These are phyloP conservation scores for Cosmia pyralina DNA, from an alignment of 2,888 invertebrate species.

Conservation along the genomic window DNA sequence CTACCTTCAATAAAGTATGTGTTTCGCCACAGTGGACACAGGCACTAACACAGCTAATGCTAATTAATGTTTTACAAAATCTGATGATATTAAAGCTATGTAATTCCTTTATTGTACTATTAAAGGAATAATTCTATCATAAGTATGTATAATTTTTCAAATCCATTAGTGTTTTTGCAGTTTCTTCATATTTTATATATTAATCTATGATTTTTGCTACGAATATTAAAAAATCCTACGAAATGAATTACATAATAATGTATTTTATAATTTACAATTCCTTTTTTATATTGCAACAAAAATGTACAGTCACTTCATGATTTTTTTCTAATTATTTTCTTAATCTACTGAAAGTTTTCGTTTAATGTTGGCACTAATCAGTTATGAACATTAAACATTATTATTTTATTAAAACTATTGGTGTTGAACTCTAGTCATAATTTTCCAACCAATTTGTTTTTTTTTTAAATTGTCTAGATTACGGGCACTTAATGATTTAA, in stretches of 20 bases:
- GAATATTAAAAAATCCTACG: constrained; percentile 73
- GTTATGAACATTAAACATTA: constrained; percentile 22
- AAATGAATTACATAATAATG: constrained; percentile 66
- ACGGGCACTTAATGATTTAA: constrained; percentile 42
- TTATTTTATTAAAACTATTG: constrained; percentile 24
- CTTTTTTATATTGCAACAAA: constrained; percentile 70
- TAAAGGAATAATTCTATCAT: constrained; percentile 73
- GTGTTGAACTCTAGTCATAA: constrained; percentile 24
- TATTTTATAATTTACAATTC: constrained; percentile 78
- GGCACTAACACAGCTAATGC: constrained; percentile 52
- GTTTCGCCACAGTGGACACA: constrained; percentile 46
- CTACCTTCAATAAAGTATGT: not conserved
- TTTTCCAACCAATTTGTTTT: constrained; percentile 10
- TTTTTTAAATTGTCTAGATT: constrained; percentile 12
- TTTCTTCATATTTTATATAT: constrained; percentile 75
- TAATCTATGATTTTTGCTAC: constrained; percentile 76
- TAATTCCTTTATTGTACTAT: constrained; percentile 76
- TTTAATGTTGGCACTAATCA: constrained; percentile 38
- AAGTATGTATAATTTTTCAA: constrained; percentile 81
- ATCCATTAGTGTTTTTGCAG: constrained; percentile 89
- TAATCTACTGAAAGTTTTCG: constrained; percentile 29
- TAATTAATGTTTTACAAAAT: constrained; percentile 64
- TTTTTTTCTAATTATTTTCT: constrained; percentile 19
- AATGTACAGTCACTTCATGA: constrained; percentile 65
- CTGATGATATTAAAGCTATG: constrained; percentile 77